Evolutionary conservation across 30 jellyfish, hydroid and myxozoan genomes (phyloP).

Genomic region (Hydractinia symbiolongicarpus): DNA sequence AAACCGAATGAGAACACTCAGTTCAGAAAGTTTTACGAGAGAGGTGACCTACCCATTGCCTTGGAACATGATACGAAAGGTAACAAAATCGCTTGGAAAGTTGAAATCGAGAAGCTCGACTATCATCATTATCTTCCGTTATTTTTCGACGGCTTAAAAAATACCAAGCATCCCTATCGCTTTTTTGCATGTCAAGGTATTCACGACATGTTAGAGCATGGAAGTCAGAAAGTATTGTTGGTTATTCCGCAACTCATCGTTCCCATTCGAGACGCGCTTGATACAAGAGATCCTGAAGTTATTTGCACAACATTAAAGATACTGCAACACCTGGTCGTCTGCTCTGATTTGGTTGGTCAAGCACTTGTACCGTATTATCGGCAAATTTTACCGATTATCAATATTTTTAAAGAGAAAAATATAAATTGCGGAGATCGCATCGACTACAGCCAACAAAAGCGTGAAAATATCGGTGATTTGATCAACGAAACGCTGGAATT

Average conservation of each 20-base stretch:
- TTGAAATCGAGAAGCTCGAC: slow-evolving; percentile 90
- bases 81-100: slow-evolving; percentile 95
- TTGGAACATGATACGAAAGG: slow-evolving; percentile 96
- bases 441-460: slow-evolving; percentile 91
- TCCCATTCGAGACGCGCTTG: slow-evolving; percentile 88
- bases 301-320: slow-evolving; percentile 81
- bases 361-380: slow-evolving; percentile 96
- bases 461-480: slow-evolving; percentile 88
- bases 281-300: slow-evolving; percentile 68
- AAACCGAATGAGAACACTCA: slow-evolving; percentile 55
- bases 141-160: slow-evolving; percentile 83
- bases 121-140: slow-evolving; percentile 83
- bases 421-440: slow-evolving; percentile 83
- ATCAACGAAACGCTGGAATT: slow-evolving; percentile 82
- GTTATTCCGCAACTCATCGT: slow-evolving; percentile 92
- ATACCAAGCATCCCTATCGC: slow-evolving; percentile 80
- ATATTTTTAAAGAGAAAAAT: slow-evolving; percentile 70
- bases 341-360: slow-evolving; percentile 80
- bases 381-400: slow-evolving; percentile 77
- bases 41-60: slow-evolving; percentile 96
- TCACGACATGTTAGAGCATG: slow-evolving; percentile 97
- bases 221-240: slow-evolving; percentile 70
- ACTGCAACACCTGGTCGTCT: slow-evolving; percentile 76
- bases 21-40: slow-evolving; percentile 76
- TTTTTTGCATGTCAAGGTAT: slow-evolving; percentile 93